Base-by-base conservation (phyloP, 92 coral and sea anemone species). In the Galaxea fascicularis region DNA sequence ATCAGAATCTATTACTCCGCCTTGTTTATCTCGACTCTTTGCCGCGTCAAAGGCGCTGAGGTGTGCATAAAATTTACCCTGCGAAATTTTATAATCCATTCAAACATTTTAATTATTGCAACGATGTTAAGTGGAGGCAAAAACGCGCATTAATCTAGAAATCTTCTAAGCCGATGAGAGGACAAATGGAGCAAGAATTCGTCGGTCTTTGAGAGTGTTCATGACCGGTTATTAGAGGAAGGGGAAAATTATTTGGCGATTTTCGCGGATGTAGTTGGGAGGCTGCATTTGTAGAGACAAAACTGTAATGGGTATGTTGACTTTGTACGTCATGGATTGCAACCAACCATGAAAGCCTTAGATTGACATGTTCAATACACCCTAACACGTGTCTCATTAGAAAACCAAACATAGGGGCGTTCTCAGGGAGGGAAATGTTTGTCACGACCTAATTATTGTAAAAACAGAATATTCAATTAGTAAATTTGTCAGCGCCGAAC, bases 391-490 rank as follows among this genome's bases (percentile, higher is more conserved):
- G 95, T 69, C 90, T 84, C 76, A 80, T 92, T 88, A 57, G 82
- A 80, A 73, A 79, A 59, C 91, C 85, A 80, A 76, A 72, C 78
- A 87, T 57, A 90, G 90, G 92, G 98, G 95, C 95, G 94, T 86
- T 64, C 39, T 68, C 47, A 63, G 86, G 95, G 92, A 87, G 94
- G 89, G 90, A 87, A 79, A 70, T 77, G 57, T 89, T 89, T 84
- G 91, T 92, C 86, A 85, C 74, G 45, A 49, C 78, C 71, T 89
- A 94, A 94, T 92, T 80, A 92, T 86, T 82, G 74, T 63, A 80
- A 89, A 92, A 87, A 92, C 92, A 89, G 86, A 79, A 79, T 82
- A 87, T 91, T 88, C 88, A 46, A 88, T 87, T 63, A 74, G 89
- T 72, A 78, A 27, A 84, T 88, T 70, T 59, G 77, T 71, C 77